Evolutionary conservation across 2,797 vertebrate genomes (phyloP), one percentile per base, ranked within the genome.

Genomic region (Cyprinella venusta): DNA sequence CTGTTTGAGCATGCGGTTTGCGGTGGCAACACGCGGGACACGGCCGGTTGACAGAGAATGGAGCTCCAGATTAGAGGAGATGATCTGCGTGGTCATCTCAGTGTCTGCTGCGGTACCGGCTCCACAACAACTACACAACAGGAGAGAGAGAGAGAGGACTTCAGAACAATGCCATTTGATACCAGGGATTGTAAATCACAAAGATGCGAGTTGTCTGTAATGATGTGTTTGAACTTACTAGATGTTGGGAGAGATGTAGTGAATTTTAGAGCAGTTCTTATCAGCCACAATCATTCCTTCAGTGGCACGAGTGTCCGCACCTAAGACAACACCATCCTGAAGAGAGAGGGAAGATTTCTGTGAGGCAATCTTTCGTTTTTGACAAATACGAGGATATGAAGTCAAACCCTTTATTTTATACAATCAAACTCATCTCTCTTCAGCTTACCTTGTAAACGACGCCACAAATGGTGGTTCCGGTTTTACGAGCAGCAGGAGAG

Each of bases 211-310:
- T 30, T 9, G 19, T 48, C 8, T n/a, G 19, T 52, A n/a, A 38
- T 4, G 1, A 59, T 36, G 26, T 6, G 24, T 30, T 13, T 52
- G 40, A 6, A 94, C 98, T 96, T 92, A 99, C 98, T 98, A 99
- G 88, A 99, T 97, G 91, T 99, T 99, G 12, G 97, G 95, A 8
- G 98, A 95, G 86, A 99, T 98, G 91, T 96, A 99, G 92, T 99
- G 98, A 90, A 99, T 99, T 92, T 99, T 99, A 54, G 97, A 97
- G 88, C 98, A 99, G 92, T 99, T 99, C 93, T 99, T 99, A 93
- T 99, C 98, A 40, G 98, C 98, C 77, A 99, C 98, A 0, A 99
- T 87, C 97, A 97, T 98, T 2, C 97, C 98, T 90, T 99, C 98
- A 0, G 98, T 99, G 2, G 98, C 98, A 88, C 98, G 94, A 6